Evolutionary conservation across 2,797 vertebrate species (phyloP).

Genomic region (Eurystomus glaucurus): DNA sequence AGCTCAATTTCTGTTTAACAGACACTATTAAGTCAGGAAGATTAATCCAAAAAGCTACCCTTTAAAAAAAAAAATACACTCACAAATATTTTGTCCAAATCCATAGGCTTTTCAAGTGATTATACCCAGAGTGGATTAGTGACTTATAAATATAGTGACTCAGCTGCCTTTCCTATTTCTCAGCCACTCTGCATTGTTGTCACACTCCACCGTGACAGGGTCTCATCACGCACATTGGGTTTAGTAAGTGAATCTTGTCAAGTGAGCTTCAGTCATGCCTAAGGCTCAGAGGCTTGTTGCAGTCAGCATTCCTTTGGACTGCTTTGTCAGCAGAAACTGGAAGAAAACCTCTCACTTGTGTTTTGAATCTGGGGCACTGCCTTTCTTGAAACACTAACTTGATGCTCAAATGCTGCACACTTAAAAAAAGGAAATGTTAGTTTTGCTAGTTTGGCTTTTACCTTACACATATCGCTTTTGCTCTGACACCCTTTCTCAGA

Average conservation of each 20-base stretch:
- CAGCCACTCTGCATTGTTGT: background rate
- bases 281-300: constrained; percentile 5
- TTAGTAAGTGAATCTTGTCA: constrained; percentile 56
- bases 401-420: background rate
- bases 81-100: background rate
- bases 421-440: background rate
- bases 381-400: background rate
- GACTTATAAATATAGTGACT: constrained; percentile 41
- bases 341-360: constrained; percentile 9
- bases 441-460: background rate
- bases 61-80: background rate
- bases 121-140: constrained; percentile 9
- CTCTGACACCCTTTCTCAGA: background rate
- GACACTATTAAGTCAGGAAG: background rate
- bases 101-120: background rate
- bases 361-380: background rate
- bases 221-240: background rate
- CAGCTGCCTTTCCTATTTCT: constrained; percentile 47
- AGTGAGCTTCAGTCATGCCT: constrained; percentile 40
- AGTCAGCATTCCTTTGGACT: constrained; percentile 41
- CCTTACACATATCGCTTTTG: background rate
- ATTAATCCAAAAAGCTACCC: background rate
- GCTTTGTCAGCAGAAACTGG: constrained; percentile 59
- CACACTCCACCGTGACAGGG: constrained; percentile 8
- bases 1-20: constrained; percentile 2